Conservation (phyloP, 2,888 invertebrate genomes). For the Oligia fasciuncula region DNA sequence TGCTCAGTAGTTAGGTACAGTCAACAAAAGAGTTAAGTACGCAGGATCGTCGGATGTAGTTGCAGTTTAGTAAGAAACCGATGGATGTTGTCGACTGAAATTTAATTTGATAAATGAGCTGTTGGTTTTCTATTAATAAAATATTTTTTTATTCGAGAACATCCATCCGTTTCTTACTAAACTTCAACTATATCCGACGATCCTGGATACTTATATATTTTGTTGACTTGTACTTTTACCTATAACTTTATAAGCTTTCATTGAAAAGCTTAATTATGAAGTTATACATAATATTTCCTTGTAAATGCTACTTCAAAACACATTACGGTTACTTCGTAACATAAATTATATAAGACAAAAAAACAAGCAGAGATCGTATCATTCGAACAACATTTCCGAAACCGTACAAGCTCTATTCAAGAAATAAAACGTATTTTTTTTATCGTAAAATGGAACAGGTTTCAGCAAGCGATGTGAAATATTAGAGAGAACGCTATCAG, state of each 20-base stretch:
- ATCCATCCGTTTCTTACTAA: too few relatives aligned
- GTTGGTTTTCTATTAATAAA: too few relatives aligned
- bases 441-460: conserved; percentile 41
- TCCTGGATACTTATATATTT: too few relatives aligned
- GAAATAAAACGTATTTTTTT: conserved; percentile 46
- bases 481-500: conserved; percentile 32
- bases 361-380: conserved; percentile 10
- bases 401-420: conserved; percentile 21
- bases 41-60: too few relatives aligned
- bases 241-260: background rate
- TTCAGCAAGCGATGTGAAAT: conserved; percentile 41
- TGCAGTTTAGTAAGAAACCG: too few relatives aligned
- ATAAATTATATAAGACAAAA: background rate
- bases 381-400: conserved; percentile 27
- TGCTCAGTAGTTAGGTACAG: background rate
- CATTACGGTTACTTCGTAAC: background rate
- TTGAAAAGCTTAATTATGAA: background rate
- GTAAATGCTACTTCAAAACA: background rate
- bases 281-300: background rate
- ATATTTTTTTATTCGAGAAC: too few relatives aligned
- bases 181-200: too few relatives aligned
- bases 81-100: too few relatives aligned
- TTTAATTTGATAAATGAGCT: too few relatives aligned
- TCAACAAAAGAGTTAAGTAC: too few relatives aligned
- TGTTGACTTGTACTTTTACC: background rate